Percentiles rank a stretch among this genome's conserved stretches.
These are phyloP conservation scores for Grammomys dolichurus DNA, from an alignment of 2,113 vertebrate species.

Conservation along the genomic window DNA sequence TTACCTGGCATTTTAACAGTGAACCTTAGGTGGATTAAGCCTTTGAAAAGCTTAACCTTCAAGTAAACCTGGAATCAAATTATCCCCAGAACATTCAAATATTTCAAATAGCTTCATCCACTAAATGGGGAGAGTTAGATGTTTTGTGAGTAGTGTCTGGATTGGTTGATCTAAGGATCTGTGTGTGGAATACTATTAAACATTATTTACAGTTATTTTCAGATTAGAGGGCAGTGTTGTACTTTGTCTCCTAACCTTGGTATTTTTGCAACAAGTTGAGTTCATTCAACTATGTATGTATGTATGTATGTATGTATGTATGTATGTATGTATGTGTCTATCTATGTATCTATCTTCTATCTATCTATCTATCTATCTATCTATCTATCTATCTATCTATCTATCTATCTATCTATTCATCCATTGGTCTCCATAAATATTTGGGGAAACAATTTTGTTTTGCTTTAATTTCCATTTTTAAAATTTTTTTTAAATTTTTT, in stretches of 20 bases:
- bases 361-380: neutral
- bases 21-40: neutral
- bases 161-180: neutral
- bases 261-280: slow-evolving; percentile 21
- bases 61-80: neutral
- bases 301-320: no score
- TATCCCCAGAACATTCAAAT: neutral
- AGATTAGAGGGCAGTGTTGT: neutral
- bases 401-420: rapidly evolving
- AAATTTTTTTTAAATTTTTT: no score
- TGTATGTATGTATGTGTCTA: no score
- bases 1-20: neutral
- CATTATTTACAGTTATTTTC: neutral
- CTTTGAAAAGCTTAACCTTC: neutral
- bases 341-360: no score
- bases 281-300: neutral
- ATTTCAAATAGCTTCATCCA: slow-evolving; percentile 3
- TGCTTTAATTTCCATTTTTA: neutral
- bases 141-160: neutral
- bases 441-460: neutral
- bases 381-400: neutral
- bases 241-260: neutral
- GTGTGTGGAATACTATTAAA: neutral
- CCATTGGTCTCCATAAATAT: slow-evolving; percentile 33
- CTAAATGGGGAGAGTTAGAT: neutral